Conservation (phyloP, 2,888 invertebrate genomes). For the Galerucella nymphaeae region DNA sequence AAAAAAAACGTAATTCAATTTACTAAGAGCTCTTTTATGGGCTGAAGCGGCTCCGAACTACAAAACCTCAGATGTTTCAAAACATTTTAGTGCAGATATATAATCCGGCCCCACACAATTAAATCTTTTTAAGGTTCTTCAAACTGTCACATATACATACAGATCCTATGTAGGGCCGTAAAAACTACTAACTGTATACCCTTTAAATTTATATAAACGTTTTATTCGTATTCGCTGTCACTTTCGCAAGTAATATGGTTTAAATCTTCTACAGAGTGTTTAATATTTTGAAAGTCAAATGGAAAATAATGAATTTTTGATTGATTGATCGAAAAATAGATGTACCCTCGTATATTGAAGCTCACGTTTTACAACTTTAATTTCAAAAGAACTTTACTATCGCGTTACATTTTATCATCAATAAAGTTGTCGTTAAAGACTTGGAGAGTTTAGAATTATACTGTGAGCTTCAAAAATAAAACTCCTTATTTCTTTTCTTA, state of each 20-base stretch:
- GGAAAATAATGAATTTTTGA: too few relatives aligned
- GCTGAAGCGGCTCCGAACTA: constrained; percentile 17
- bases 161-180: constrained; percentile 19
- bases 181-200: constrained; percentile 25
- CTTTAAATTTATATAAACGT: constrained; percentile 24
- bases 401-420: constrained; percentile 49
- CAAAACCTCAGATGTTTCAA: constrained; percentile 33
- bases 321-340: too few relatives aligned
- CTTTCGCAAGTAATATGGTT: background rate
- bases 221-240: constrained; percentile 23
- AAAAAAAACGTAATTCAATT: constrained; percentile 25
- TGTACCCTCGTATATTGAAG: constrained; percentile 33
- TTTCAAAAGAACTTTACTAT: constrained; percentile 54
- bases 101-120: constrained; percentile 34
- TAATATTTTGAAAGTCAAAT: background rate
- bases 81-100: constrained; percentile 32
- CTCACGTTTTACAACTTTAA: constrained; percentile 56
- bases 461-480: constrained; percentile 21
- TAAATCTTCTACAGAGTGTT: constrained; percentile 4
- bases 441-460: constrained; percentile 33
- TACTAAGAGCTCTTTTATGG: constrained; percentile 33
- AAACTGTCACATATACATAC: constrained; percentile 35
- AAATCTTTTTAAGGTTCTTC: constrained; percentile 39
- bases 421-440: constrained; percentile 48
- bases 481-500: constrained; percentile 31